A percentile compares a stretch with the other conserved stretches of the same genome.
These are phyloP conservation scores for Neosilurus hyrtlii DNA, from an alignment of 2,797 vertebrate species.

Conservation along the genomic window DNA sequence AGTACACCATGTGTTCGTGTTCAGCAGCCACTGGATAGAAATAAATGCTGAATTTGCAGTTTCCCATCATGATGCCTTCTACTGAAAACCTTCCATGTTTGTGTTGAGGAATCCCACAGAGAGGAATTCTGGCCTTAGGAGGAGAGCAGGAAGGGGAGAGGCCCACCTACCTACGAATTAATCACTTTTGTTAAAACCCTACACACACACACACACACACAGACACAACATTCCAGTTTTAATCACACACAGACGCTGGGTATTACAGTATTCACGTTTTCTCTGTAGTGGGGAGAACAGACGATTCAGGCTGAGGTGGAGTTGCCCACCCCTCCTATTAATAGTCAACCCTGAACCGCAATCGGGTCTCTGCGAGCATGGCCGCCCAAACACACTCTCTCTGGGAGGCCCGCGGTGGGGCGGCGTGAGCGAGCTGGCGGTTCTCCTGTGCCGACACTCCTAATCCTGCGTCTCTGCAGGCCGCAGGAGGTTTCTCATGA, in stretches of 20 bases:
- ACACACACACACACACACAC: not conserved
- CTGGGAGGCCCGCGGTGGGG: conserved; percentile 44
- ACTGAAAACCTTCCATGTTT: not conserved
- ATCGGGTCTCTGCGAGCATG: conserved; percentile 30
- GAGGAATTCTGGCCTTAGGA: conserved; percentile 18
- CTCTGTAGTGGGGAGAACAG: conserved; percentile 42
- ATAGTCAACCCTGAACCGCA: conserved; percentile 48
- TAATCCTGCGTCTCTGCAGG: conserved; percentile 37
- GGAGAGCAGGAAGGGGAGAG: conserved; percentile 17
- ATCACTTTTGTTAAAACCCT: conserved; percentile 35
- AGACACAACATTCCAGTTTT: conserved; percentile 26
- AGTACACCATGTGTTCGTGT: not conserved
- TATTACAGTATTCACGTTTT: conserved; percentile 3
- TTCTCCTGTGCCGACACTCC: conserved; percentile 31
- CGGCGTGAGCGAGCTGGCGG: conserved; percentile 31
- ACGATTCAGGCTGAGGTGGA: conserved; percentile 43
- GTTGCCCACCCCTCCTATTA: conserved; percentile 47
- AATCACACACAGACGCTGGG: conserved; percentile 29
- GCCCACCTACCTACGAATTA: conserved; percentile 40
- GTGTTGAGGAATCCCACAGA: not conserved
- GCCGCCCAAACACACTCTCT: conserved; percentile 37
- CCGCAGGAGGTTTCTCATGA: conserved; percentile 25
- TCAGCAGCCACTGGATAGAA: not conserved
- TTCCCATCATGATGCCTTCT: not conserved
- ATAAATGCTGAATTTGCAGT: conserved; percentile 8